A percentile compares a stretch with the other conserved stretches of the same genome.
Conservation (phyloP, 30 jellyfish, hydroid and myxozoan species). For the Chironex yamaguchii region DNA sequence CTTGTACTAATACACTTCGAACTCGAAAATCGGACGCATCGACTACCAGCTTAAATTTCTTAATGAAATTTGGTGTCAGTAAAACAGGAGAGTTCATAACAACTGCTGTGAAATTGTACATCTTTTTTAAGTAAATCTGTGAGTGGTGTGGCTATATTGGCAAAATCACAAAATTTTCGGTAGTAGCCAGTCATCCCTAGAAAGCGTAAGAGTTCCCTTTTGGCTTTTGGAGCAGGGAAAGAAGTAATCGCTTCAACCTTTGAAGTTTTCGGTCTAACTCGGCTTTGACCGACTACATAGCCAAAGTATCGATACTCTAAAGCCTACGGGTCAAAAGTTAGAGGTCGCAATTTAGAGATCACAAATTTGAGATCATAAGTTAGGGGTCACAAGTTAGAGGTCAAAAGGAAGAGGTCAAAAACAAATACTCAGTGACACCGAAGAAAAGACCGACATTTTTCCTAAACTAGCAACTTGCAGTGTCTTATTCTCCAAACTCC, state of each 20-base stretch:
- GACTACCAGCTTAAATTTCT: neutral
- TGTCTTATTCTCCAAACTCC: no score
- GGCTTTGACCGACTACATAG: neutral
- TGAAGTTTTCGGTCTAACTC: neutral
- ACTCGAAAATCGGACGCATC: neutral
- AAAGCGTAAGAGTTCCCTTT: neutral
- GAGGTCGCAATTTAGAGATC: no score
- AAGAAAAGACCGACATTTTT: no score
- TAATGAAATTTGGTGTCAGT: neutral
- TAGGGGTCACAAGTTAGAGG: no score
- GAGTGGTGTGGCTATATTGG: neutral
- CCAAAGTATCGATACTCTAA: no score
- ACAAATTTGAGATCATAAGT: no score
- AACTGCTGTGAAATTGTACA: neutral
- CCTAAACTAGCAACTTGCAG: no score
- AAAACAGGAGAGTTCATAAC: neutral
- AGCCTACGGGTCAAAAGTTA: no score
- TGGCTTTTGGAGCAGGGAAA: neutral
- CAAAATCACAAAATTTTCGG: neutral
- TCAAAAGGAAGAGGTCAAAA: no score
- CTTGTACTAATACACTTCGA: neutral
- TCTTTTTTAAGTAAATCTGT: neutral
- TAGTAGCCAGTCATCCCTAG: neutral
- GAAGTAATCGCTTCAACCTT: neutral
- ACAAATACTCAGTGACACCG: no score